phyloP scores from a whole-genome alignment of 2,888 invertebrate species.

The Phaonia tiefii region DNA sequence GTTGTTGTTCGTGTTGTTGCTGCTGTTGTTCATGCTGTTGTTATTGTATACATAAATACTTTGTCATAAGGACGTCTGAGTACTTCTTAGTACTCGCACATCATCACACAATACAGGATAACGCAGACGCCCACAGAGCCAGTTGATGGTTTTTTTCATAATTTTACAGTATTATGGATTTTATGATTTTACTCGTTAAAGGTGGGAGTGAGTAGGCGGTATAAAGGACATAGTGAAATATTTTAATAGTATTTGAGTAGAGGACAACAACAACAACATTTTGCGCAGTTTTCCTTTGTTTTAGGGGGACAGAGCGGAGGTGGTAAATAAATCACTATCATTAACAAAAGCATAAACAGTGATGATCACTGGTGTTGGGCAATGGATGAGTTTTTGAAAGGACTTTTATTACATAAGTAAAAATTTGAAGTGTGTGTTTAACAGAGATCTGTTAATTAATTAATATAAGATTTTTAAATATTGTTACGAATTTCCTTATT shows the following conservation, averaged over 20 bases:
- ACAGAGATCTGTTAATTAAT: too few species aligned
- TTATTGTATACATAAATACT: slow-evolving; percentile 7
- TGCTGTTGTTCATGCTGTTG: neutral
- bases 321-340: slow-evolving; percentile 22
- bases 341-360: slow-evolving; percentile 4
- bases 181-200: slow-evolving; percentile 16
- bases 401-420: too few species aligned
- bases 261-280: slow-evolving; percentile 46
- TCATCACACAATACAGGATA: neutral
- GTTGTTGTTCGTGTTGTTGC: neutral
- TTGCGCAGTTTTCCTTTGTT: slow-evolving; percentile 50
- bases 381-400: too few species aligned
- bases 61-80: slow-evolving; percentile 64
- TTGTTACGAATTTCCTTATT: too few species aligned
- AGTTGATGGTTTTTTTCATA: slow-evolving; percentile 31
- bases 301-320: neutral
- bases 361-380: neutral
- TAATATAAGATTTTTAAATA: too few species aligned
- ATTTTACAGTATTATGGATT: neutral
- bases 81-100: slow-evolving; percentile 47
- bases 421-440: too few species aligned
- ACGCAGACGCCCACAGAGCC: neutral
- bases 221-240: neutral
- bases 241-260: slow-evolving; percentile 26
- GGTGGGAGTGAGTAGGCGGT: neutral